A percentile compares a stretch with the other conserved stretches of the same genome.
These are phyloP conservation scores for Aporophyla nigra DNA, from an alignment of 2,888 invertebrate genomes.

Conservation along the genomic window DNA sequence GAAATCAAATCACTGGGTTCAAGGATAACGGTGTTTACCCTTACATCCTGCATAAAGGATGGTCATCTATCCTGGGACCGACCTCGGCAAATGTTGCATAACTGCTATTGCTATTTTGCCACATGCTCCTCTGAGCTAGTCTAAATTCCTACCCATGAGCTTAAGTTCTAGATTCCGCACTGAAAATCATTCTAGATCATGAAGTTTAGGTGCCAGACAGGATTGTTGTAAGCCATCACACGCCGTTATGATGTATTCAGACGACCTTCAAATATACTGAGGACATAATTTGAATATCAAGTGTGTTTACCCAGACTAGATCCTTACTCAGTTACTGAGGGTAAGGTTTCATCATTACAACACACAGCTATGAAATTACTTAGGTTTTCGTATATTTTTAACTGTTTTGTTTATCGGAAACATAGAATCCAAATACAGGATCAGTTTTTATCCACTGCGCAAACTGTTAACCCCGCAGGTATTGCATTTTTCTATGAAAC, in stretches of 20 bases:
- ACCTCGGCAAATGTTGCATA: neutral
- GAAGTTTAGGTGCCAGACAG: neutral
- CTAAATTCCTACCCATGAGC: neutral
- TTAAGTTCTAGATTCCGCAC: neutral
- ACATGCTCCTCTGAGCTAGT: neutral
- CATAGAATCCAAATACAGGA: too few species aligned
- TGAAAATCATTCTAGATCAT: neutral
- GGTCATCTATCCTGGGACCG: neutral
- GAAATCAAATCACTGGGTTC: too few species aligned
- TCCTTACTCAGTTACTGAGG: neutral
- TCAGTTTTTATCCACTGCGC: too few species aligned
- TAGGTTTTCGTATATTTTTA: neutral
- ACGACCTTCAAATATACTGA: slow-evolving; percentile 11
- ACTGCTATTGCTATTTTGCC: neutral
- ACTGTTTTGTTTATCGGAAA: too few species aligned
- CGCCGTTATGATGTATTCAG: neutral
- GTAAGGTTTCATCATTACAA: neutral
- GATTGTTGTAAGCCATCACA: slow-evolving; percentile 5
- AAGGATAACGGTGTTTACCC: too few species aligned
- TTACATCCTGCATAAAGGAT: too few species aligned
- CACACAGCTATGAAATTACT: neutral
- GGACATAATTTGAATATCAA: slow-evolving; percentile 25
- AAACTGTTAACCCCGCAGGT: too few species aligned
- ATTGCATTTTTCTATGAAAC: too few species aligned
- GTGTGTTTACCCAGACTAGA: slow-evolving; percentile 14